Base-by-base conservation (phyloP, 2,797 vertebrate species). In the Rhynchotus rufescens region DNA sequence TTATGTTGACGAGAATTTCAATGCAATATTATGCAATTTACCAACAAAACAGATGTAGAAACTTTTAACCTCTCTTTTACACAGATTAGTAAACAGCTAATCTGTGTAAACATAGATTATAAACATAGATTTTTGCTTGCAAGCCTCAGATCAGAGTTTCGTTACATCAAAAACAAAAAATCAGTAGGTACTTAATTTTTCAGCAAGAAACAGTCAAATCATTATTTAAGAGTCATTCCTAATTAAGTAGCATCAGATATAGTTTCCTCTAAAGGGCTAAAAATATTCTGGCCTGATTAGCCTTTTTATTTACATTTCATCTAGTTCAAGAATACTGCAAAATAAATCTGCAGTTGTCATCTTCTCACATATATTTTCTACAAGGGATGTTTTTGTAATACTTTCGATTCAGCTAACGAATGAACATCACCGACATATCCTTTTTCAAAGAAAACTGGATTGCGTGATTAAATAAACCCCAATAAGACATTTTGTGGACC, bases 171-270 rank as follows among this genome's bases (percentile, higher is more conserved):
- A 32, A 92, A 40, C 12, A 40, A 76, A 76, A 34, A n/a, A 57
- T 40, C 38, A 81, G 54, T 93, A 94, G 47, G 95, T 67, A 80
- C 28, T n/a, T 69, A 38, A 88, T 64, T 88, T 62, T 59, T 82
- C 66, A 36, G 36, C 26, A 60, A 74, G 57, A 68, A 93, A 62
- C 32, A 62, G 62, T 59, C 23, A 67, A 86, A 84, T 76, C 57
- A 74, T 12, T 10, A 5, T 71, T 91, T 82, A 84, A 4, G 4
- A 77, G 44, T 23, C 61, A 91, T 77, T 84, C 60, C 74, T 71
- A 81, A 90, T 81, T 83, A 86, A 88, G 80, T 21, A 76, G 14
- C 16, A 3, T 88, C 56, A 34, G 45, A 75, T 44, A 32, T 62
- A 86, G 32, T 38, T 83, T 64, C 52, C 47, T 73, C 47, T 22